Conservation (phyloP, 2,888 invertebrate species). For the Dusona sp. region DNA sequence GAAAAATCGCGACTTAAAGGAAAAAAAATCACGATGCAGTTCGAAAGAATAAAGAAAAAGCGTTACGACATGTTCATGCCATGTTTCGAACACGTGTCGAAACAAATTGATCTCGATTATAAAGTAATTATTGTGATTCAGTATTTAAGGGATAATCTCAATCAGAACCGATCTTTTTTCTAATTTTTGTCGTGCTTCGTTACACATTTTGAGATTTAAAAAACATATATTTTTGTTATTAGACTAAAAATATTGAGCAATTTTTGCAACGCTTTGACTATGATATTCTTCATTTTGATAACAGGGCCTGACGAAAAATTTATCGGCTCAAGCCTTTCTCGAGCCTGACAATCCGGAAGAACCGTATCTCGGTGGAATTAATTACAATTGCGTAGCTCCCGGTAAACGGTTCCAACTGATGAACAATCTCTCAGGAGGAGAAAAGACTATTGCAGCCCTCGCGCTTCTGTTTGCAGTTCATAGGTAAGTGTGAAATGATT, state of each 20-base stretch:
- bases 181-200: too few relatives aligned
- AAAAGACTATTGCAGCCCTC: constrained; percentile 99
- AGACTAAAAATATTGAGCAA: neutral
- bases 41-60: constrained; percentile 97
- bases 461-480: constrained; percentile 99
- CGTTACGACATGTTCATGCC: constrained; percentile 96
- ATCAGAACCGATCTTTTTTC: too few relatives aligned
- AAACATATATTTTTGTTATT: neutral
- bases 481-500: constrained; percentile 86
- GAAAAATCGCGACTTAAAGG: constrained; percentile 96
- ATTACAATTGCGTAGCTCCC: constrained; percentile 99
- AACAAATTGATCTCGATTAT: constrained; percentile 99
- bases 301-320: constrained; percentile 95
- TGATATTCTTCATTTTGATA: neutral
- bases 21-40: constrained; percentile 96
- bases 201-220: too few relatives aligned
- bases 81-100: constrained; percentile 99
- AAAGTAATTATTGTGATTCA: constrained; percentile 88
- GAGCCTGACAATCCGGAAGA: constrained; percentile 99
- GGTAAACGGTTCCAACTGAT: constrained; percentile 99
- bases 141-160: neutral
- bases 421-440: constrained; percentile 99
- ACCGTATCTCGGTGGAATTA: constrained; percentile 99
- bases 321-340: constrained; percentile 97
- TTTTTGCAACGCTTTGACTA: neutral